Evolutionary conservation across 2,888 invertebrate genomes (phyloP).

Genomic region (Chaetogeoica ovagalla): DNA sequence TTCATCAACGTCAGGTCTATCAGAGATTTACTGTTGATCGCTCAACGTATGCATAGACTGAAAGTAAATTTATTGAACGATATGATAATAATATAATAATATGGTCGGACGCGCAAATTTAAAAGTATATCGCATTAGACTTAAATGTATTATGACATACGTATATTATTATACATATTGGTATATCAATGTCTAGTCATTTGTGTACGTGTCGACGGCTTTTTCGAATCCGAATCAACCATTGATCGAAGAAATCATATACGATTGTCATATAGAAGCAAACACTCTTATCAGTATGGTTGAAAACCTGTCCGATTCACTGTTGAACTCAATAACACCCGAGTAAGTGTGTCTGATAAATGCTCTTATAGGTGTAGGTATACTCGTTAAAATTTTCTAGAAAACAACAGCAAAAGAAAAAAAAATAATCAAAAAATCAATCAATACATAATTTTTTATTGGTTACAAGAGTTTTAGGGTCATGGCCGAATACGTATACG

Average conservation of each 20-base stretch:
- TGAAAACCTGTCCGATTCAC: conserved; percentile 22
- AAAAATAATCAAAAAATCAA: not conserved
- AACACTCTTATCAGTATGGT: conserved; percentile 25
- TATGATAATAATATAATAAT: too few relatives aligned
- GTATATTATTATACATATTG: not conserved
- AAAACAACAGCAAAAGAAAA: too few relatives aligned
- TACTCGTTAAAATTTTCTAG: too few relatives aligned
- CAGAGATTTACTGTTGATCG: conserved; percentile 71
- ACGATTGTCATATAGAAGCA: conserved; percentile 28
- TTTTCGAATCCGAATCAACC: conserved; percentile 31
- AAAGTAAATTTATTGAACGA: conserved; percentile 62
- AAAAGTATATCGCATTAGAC: too few relatives aligned
- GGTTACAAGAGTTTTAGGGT: conserved; percentile 61
- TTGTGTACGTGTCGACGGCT: conserved; percentile 34
- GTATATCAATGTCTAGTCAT: not conserved
- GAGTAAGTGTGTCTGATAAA: not conserved
- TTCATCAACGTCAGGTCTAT: conserved; percentile 78
- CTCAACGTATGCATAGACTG: conserved; percentile 71
- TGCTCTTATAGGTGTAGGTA: too few relatives aligned
- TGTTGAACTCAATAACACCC: conserved; percentile 3
- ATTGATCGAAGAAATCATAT: conserved; percentile 48
- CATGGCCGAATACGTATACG: conserved; percentile 87
- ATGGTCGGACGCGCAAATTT: too few relatives aligned
- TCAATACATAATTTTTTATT: not conserved
- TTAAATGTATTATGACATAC: too few relatives aligned